Conservation (phyloP, 35 echinoderm and acorn worm genomes). For the Diadema setosum region DNA sequence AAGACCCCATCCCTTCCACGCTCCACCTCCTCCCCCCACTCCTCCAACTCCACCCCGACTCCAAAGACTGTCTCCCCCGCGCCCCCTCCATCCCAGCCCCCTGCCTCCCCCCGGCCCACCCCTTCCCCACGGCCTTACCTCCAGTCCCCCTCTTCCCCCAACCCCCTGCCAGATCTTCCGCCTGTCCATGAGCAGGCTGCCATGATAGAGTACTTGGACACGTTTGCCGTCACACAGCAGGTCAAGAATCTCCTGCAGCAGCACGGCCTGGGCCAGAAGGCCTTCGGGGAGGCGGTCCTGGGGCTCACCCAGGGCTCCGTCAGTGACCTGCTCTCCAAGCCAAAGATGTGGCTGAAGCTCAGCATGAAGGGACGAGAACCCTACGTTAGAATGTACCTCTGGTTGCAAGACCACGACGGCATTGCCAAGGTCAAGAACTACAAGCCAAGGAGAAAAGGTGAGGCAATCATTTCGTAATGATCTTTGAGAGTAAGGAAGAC, state of each 20-base stretch:
- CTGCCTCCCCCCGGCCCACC: not conserved
- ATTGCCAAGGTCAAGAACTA: slow-evolving; percentile 88
- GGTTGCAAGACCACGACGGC: slow-evolving; percentile 85
- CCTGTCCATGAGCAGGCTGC: slow-evolving; percentile 95
- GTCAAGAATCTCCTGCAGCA: slow-evolving; percentile 90
- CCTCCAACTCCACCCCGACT: slow-evolving; percentile 9
- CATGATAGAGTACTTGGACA: slow-evolving; percentile 93
- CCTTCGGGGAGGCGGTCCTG: slow-evolving; percentile 91
- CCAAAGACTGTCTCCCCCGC: not conserved
- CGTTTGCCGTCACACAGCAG: slow-evolving; percentile 81
- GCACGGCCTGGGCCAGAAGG: slow-evolving; percentile 92
- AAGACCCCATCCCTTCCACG: slow-evolving; percentile 19
- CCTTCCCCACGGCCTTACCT: slow-evolving; percentile 6
- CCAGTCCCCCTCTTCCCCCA: slow-evolving; percentile 30
- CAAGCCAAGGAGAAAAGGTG: slow-evolving; percentile 82
- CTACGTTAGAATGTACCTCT: slow-evolving; percentile 95
- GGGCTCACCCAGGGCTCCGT: slow-evolving; percentile 97
- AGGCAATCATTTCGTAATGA: too few species aligned
- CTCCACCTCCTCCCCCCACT: slow-evolving; percentile 11
- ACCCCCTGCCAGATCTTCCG: slow-evolving; percentile 71
- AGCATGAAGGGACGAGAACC: slow-evolving; percentile 98
- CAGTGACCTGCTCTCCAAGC: slow-evolving; percentile 95
- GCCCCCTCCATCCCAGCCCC: not conserved
- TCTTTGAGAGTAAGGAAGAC: too few species aligned
- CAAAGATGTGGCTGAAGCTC: slow-evolving; percentile 97